Conservation (phyloP, 2,113 vertebrate species). For the Struthidea cinerea region DNA sequence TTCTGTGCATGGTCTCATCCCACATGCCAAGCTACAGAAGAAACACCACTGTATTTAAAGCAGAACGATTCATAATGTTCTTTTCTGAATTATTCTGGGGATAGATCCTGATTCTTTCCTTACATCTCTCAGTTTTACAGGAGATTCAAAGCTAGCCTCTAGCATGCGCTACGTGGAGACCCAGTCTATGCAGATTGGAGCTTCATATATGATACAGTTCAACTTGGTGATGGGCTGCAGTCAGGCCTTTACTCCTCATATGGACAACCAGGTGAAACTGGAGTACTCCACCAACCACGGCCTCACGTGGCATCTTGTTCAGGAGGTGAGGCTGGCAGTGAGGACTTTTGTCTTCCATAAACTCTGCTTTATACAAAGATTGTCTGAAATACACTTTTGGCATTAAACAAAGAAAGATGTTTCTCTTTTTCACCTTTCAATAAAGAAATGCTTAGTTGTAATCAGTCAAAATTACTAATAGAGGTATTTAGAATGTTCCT, state of each 20-base stretch:
- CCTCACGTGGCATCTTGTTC: slow-evolving; percentile 96
- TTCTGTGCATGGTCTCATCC: background rate
- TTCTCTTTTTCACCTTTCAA: background rate
- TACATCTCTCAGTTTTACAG: slow-evolving; percentile 74
- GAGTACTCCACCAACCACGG: slow-evolving; percentile 98
- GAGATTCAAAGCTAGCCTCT: slow-evolving; percentile 87
- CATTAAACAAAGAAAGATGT: background rate
- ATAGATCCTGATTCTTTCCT: slow-evolving; percentile 3
- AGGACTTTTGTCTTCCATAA: background rate
- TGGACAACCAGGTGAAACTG: slow-evolving; percentile 95
- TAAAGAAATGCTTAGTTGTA: background rate
- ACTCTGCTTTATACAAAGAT: background rate
- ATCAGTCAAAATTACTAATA: background rate
- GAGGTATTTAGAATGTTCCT: background rate
- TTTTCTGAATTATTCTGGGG: background rate
- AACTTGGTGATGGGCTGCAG: slow-evolving; percentile 95
- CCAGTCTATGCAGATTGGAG: slow-evolving; percentile 97
- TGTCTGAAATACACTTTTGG: background rate
- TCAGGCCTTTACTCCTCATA: slow-evolving; percentile 85
- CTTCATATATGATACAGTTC: slow-evolving; percentile 96
- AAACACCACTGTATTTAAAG: background rate
- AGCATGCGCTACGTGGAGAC: slow-evolving; percentile 98
- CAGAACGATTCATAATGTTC: background rate
- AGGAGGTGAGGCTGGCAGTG: slow-evolving; percentile 78
- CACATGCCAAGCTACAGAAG: background rate